Evolutionary conservation across 2,113 vertebrate genomes (phyloP), one percentile per base, ranked within the genome.

Genomic region (Lutjanus erythropterus): DNA sequence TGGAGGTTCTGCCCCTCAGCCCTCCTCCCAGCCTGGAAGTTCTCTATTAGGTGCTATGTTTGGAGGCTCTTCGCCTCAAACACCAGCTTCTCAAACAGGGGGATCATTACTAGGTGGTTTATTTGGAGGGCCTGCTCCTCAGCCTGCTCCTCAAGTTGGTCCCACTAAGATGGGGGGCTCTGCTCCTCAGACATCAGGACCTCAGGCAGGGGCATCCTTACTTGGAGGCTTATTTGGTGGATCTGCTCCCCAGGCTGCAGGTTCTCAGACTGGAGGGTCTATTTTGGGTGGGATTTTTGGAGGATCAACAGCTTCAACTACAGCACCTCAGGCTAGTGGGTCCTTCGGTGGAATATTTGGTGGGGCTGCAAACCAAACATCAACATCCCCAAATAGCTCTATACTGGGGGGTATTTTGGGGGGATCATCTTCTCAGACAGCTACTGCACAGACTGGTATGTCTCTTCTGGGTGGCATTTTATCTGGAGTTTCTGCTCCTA

Each of bases 31-130:
- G 76, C 69, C 95, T 60, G 94, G 95, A 68, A 93, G 94, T 73
- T 81, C 95, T 46, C 77, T 97, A 25, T 95, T 96, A 75, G 93
- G 84, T 49, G 93, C 97, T 47, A 88, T 97, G 59, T 96, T 99
- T 75, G 93, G 95, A 84, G 93, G 96, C 31, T 96, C 97, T 79
- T 71, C 80, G 56, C 77, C 82, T 19, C 86, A 93, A 88, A 73
- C 81, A 75, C 6, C 84, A 49, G 12, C 73, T 19, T 60, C 91
- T 84, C 92, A 93, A 66, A 65, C 86, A 27, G 90, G 82, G 31
- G 89, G 86, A 53, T 93, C 93, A 53, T 82, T 93, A 67, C 75
- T 93, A 0, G 73, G 92, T 72, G 88, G 90, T 58, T 81, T 94
- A 80, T 94, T 94, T 91, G 90, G 85, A 83, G 89, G 87, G 1